A percentile compares a stretch with the other conserved stretches of the same genome.
These are phyloP conservation scores for Bothrops alternatus DNA, from an alignment of 2,797 vertebrate species.

Conservation along the genomic window DNA sequence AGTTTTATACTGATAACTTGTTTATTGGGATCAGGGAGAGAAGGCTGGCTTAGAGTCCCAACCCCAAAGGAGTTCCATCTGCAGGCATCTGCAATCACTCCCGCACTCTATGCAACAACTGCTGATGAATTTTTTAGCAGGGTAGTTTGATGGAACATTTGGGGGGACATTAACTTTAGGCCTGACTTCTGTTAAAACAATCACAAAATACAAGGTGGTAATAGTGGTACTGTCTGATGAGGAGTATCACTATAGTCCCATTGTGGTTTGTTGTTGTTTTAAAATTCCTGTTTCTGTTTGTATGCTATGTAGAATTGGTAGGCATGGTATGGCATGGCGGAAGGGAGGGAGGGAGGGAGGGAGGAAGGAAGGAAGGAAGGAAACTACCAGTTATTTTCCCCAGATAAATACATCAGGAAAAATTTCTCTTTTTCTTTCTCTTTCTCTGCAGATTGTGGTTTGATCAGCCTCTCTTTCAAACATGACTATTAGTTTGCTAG, in stretches of 20 bases:
- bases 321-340: too few relatives aligned
- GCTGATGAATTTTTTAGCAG: not conserved
- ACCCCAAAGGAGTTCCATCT: not conserved
- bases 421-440: not conserved
- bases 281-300: not conserved
- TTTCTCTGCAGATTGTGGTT: not conserved
- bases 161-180: not conserved
- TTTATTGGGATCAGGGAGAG: not conserved
- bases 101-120: not conserved
- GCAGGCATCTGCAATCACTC: not conserved
- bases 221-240: not conserved
- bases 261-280: not conserved
- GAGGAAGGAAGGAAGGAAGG: not conserved
- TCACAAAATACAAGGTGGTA: not conserved
- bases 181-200: not conserved
- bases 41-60: not conserved
- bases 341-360: not conserved
- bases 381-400: not conserved
- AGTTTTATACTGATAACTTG: not conserved
- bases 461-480: not conserved
- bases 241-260: not conserved
- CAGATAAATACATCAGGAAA: not conserved
- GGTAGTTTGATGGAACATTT: not conserved
- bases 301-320: not conserved
- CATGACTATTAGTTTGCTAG: not conserved